Percentiles rank a stretch among this genome's conserved stretches.
Evolutionary conservation across 2,797 vertebrate species (phyloP).

Genomic region (Eidolon dupreanum): DNA sequence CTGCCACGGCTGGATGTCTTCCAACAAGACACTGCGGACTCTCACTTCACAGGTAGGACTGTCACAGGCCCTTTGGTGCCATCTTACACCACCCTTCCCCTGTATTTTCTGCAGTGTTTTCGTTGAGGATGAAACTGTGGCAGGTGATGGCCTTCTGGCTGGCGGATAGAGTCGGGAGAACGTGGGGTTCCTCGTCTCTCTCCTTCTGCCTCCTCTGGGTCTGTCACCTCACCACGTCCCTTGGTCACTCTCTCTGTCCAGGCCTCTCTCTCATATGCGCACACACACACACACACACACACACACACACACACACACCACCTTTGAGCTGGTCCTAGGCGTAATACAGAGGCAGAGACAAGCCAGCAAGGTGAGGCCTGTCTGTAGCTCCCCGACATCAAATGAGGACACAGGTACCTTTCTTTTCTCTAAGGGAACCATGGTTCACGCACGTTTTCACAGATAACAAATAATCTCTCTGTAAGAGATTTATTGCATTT

Average conservation of each 20-base stretch:
- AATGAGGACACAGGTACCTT: neutral
- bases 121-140: neutral
- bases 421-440: neutral
- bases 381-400: neutral
- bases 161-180: neutral
- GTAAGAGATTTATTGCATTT: neutral
- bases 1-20: slow-evolving; percentile 86
- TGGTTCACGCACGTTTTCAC: neutral
- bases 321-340: neutral
- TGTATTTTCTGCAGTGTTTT: neutral
- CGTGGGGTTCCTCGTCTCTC: neutral
- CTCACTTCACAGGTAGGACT: slow-evolving; percentile 84
- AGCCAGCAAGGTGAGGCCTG: neutral
- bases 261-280: neutral
- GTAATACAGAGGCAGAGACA: neutral
- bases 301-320: neutral
- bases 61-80: fast-evolving
- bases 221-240: neutral
- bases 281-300: fast-evolving
- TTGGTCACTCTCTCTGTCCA: neutral
- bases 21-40: slow-evolving; percentile 85
- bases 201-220: neutral
- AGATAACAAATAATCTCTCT: neutral
- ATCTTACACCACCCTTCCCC: neutral
- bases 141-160: neutral